Percentiles rank a stretch among this genome's conserved stretches.
Conservation (phyloP, 2,113 vertebrate species). For the Bagarius yarrelli region DNA sequence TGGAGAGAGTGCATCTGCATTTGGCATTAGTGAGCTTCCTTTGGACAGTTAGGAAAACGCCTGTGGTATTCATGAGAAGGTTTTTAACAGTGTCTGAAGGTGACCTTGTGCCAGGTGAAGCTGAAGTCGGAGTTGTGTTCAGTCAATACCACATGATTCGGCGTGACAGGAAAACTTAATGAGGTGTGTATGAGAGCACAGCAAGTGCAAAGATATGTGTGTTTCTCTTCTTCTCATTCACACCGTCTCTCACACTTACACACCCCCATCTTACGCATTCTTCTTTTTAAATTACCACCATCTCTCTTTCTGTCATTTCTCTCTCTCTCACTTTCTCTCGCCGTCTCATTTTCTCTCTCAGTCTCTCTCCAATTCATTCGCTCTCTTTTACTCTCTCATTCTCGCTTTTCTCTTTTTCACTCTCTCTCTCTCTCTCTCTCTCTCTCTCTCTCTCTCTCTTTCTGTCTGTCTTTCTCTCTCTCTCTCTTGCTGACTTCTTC, state of each 20-base stretch:
- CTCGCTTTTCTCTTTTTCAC: no score
- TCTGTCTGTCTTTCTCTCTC: neutral
- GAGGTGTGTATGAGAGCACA: neutral
- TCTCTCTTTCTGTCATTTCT: neutral
- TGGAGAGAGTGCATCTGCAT: neutral
- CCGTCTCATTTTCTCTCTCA: neutral
- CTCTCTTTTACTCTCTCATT: neutral
- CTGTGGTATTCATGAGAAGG: neutral
- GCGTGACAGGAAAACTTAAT: slow-evolving; percentile 1
- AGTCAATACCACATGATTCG: neutral
- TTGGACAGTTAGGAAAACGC: neutral
- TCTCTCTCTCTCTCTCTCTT: neutral
- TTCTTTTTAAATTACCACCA: no score
- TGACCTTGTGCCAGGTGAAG: slow-evolving; percentile 36
- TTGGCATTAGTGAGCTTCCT: slow-evolving; percentile 19
- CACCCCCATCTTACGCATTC: no score
- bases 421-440: neutral
- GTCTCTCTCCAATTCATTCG: neutral
- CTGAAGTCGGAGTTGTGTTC: slow-evolving; percentile 11
- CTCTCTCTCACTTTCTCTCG: neutral
- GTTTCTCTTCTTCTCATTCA: slow-evolving; percentile 5
- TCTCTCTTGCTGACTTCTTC: neutral
- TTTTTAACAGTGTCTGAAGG: slow-evolving; percentile 11
- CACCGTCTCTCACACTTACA: neutral
- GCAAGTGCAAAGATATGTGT: no score